These are phyloP conservation scores for Crematogaster levior DNA, from an alignment of 2,888 invertebrate genomes.

Conservation along the genomic window DNA sequence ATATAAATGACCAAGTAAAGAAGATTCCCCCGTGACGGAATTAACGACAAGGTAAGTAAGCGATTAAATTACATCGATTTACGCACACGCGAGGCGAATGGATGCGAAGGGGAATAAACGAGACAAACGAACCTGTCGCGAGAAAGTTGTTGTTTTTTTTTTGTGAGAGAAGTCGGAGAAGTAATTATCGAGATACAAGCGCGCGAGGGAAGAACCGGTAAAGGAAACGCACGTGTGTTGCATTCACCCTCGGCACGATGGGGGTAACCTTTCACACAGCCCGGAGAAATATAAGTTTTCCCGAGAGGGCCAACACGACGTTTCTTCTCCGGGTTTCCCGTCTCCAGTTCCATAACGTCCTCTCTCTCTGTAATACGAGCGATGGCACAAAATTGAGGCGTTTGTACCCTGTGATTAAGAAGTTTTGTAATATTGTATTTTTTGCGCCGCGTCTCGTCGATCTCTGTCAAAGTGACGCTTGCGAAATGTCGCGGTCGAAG, in stretches of 20 bases:
- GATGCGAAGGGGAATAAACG: slow-evolving; percentile 2
- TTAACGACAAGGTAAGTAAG: slow-evolving; percentile 30
- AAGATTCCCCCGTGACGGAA: slow-evolving; percentile 20
- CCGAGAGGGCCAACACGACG: slow-evolving; percentile 33
- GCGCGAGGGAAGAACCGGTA: slow-evolving; percentile 17
- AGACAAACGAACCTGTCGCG: slow-evolving; percentile 34
- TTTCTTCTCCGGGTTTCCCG: slow-evolving; percentile 40
- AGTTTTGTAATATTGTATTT: slow-evolving; percentile 47
- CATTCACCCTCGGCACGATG: slow-evolving; percentile 68
- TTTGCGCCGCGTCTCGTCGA: slow-evolving; percentile 27
- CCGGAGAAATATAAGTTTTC: slow-evolving; percentile 62
- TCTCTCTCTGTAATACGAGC: slow-evolving; percentile 43
- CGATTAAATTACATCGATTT: slow-evolving; percentile 30
- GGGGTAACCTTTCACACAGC: slow-evolving; percentile 81
- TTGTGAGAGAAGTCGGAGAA: slow-evolving; percentile 63
- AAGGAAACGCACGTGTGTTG: slow-evolving; percentile 77
- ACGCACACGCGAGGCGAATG: not conserved
- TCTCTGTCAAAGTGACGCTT: slow-evolving; percentile 17
- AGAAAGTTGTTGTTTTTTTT: slow-evolving; percentile 24
- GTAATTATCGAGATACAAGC: slow-evolving; percentile 68
- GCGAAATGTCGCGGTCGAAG: slow-evolving; percentile 9
- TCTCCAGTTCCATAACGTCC: slow-evolving; percentile 42
- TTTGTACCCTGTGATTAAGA: slow-evolving; percentile 38
- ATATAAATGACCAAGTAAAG: not conserved
- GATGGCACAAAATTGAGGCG: slow-evolving; percentile 47